Percentiles rank a stretch among this genome's conserved stretches.
phyloP scores from a whole-genome alignment of 2,113 vertebrate genomes.

The Cinclus cinclus region DNA sequence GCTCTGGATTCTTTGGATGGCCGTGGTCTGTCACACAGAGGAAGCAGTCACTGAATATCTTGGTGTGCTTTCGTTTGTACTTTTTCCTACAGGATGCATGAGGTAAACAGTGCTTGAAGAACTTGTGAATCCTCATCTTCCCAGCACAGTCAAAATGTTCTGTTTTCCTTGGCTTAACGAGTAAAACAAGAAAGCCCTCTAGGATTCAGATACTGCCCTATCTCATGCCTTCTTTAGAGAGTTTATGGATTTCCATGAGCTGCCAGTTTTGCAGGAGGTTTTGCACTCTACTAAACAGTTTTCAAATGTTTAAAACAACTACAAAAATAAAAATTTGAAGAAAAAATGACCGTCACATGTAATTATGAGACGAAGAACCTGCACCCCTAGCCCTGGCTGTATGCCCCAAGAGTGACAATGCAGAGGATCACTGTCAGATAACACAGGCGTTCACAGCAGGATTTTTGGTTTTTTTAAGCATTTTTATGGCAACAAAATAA shows the following conservation, averaged over 20 bases:
- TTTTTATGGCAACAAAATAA: background rate
- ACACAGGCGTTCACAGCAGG: background rate
- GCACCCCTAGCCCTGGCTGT: background rate
- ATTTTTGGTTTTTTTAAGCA: background rate
- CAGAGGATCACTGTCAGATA: background rate
- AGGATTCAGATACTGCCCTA: background rate
- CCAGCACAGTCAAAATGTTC: background rate
- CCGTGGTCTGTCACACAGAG: background rate
- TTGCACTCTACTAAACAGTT: background rate
- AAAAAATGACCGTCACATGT: background rate
- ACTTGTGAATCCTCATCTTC: background rate
- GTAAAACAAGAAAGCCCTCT: background rate
- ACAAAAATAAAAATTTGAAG: background rate
- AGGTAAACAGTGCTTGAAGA: background rate
- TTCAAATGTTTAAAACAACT: background rate
- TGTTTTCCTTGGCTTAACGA: background rate
- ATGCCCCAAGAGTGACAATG: accelerated
- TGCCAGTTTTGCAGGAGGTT: background rate
- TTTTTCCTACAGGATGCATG: background rate
- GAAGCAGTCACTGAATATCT: accelerated
- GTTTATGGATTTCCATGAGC: background rate
- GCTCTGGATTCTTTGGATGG: background rate
- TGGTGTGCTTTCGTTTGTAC: background rate
- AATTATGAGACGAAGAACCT: background rate
- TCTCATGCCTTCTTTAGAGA: background rate